These are phyloP conservation scores for Cataglyphis altisquamis DNA, from an alignment of 2,888 invertebrate species.

Conservation along the genomic window DNA sequence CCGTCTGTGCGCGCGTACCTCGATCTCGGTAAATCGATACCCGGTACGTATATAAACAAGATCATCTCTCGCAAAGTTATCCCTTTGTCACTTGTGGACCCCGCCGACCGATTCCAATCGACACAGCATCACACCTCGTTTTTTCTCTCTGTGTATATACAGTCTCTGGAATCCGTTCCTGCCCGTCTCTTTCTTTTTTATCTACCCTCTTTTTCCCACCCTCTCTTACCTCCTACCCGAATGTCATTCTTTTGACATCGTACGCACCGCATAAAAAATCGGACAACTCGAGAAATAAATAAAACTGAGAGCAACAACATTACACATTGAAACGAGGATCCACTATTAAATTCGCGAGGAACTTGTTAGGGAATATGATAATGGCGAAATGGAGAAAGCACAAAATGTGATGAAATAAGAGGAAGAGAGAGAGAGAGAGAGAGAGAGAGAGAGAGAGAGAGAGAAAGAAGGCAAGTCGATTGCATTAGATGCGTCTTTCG, in stretches of 20 bases:
- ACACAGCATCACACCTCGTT: not conserved
- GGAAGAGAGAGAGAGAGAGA: too few relatives aligned
- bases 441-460: not conserved
- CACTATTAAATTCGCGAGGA: not conserved
- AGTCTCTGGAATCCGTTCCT: slow-evolving; percentile 25
- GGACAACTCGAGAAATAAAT: slow-evolving; percentile 6
- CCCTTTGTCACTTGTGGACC: slow-evolving; percentile 43
- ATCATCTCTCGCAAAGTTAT: slow-evolving; percentile 73
- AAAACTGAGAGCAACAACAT: not conserved
- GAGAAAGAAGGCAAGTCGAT: slow-evolving; percentile 9
- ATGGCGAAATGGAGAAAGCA: slow-evolving; percentile 35
- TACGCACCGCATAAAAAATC: slow-evolving; percentile 37
- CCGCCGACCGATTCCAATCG: not conserved
- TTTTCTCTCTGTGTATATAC: not conserved
- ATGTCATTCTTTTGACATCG: slow-evolving; percentile 51
- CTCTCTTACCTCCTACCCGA: not conserved
- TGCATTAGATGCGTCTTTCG: slow-evolving; percentile 26
- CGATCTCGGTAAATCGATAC: slow-evolving; percentile 95
- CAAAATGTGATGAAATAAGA: slow-evolving; percentile 34
- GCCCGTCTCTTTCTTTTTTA: not conserved
- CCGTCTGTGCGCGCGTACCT: slow-evolving; percentile 95
- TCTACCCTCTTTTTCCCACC: not conserved
- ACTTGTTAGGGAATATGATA: not conserved
- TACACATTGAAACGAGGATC: not conserved
- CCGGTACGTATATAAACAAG: slow-evolving; percentile 89